Evolutionary conservation across 2,888 invertebrate species (phyloP).

Genomic region (Drosophila merina): DNA sequence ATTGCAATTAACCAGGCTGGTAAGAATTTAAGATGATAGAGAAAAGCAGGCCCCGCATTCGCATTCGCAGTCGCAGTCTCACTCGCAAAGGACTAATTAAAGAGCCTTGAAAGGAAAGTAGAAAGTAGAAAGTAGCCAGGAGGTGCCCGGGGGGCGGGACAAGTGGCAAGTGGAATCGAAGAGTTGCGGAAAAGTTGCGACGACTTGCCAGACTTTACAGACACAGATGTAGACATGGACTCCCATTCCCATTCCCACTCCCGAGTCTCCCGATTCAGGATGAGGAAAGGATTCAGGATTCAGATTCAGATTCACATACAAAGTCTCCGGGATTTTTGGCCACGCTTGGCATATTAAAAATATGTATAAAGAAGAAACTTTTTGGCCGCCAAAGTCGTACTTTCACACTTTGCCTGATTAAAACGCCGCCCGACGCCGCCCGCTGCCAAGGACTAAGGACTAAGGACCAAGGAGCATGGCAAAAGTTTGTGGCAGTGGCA

Average conservation of each 20-base stretch:
- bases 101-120: conserved; percentile 12
- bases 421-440: conserved; percentile 34
- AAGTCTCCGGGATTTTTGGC: conserved; percentile 18
- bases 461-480: conserved; percentile 8
- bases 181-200: conserved; percentile 34
- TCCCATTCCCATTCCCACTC: conserved; percentile 15
- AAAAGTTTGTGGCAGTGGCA: conserved; percentile 61
- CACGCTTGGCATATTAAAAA: conserved; percentile 49
- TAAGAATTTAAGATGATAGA: conserved; percentile 3
- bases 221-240: conserved; percentile 47
- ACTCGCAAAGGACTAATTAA: conserved; percentile 31
- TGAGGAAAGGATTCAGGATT: neutral
- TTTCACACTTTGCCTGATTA: conserved; percentile 56
- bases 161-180: conserved; percentile 11
- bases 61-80: neutral
- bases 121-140: neutral
- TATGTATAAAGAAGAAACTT: conserved; percentile 48
- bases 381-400: conserved; percentile 42
- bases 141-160: neutral
- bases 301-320: conserved; percentile 4
- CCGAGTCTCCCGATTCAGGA: neutral
- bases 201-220: conserved; percentile 39
- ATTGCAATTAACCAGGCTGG: conserved; percentile 35
- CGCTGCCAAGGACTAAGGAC: conserved; percentile 27
- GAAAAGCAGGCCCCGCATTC: conserved; percentile 8